Percentiles rank a stretch among this genome's conserved stretches.
Conservation (phyloP, 2,113 vertebrate genomes). For the Circaetus cinerascens region DNA sequence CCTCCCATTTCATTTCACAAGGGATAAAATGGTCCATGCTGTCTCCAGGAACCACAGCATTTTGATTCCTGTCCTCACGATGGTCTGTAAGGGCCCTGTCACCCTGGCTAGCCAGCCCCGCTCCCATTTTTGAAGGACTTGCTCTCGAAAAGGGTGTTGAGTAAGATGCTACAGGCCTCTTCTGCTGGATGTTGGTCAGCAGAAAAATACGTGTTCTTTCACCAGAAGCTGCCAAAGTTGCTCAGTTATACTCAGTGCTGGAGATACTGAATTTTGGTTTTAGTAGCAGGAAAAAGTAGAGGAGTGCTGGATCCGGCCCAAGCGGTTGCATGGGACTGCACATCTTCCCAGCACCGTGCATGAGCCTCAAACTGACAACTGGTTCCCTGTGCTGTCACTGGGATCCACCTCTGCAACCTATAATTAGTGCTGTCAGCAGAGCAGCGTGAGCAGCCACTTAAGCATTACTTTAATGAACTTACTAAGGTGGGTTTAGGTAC, state of each 20-base stretch:
- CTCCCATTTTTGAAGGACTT: background rate
- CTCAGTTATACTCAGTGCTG: background rate
- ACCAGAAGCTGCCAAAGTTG: background rate
- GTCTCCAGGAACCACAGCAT: background rate
- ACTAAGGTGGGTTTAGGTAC: slow-evolving; percentile 7
- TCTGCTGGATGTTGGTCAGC: background rate
- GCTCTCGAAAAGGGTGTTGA: background rate
- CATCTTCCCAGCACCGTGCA: background rate
- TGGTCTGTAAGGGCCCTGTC: background rate
- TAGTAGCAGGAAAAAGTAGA: background rate
- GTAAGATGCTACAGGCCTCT: background rate
- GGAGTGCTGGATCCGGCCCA: background rate
- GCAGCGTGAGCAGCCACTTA: slow-evolving; percentile 15
- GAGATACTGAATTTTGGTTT: background rate
- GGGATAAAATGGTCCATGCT: background rate
- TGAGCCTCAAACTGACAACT: background rate
- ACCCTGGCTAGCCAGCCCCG: background rate
- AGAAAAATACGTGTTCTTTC: background rate
- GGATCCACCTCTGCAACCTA: background rate
- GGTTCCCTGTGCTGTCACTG: background rate
- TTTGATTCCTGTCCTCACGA: accelerated
- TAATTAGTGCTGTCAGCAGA: slow-evolving; percentile 26
- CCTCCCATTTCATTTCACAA: background rate
- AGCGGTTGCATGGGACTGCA: background rate
- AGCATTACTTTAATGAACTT: slow-evolving; percentile 54